phyloP scores from a whole-genome alignment of 2,797 vertebrate genomes.

The Borostomias antarcticus region DNA sequence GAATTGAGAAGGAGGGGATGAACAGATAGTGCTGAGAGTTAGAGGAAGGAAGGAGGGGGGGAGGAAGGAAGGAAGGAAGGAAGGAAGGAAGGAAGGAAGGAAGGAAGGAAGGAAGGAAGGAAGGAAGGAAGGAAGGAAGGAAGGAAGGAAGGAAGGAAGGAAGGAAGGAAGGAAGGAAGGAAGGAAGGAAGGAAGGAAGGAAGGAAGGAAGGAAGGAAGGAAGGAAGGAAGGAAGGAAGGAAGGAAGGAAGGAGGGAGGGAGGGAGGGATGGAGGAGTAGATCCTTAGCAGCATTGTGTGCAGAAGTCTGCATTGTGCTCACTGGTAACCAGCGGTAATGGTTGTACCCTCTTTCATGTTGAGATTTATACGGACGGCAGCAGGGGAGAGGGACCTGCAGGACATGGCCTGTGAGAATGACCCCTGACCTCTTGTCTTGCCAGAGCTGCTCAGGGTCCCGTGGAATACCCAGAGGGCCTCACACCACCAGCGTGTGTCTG shows the following conservation, averaged over 20 bases:
- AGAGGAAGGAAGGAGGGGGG: slow-evolving; percentile 45
- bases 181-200: slow-evolving; percentile 41
- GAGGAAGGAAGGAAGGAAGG: slow-evolving; percentile 44
- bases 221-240: slow-evolving; percentile 40
- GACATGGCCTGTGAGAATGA: slow-evolving; percentile 67
- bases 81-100: slow-evolving; percentile 12
- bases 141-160: slow-evolving; percentile 12
- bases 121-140: slow-evolving; percentile 41
- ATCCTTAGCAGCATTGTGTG: slow-evolving; percentile 38
- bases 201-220: slow-evolving; percentile 12
- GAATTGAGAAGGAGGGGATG: slow-evolving; percentile 42
- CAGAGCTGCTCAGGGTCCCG: slow-evolving; percentile 58
- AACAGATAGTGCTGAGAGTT: slow-evolving; percentile 49
- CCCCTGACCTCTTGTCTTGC: slow-evolving; percentile 63
- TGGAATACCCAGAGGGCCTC: slow-evolving; percentile 54
- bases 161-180: slow-evolving; percentile 40
- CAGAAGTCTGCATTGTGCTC: slow-evolving; percentile 41
- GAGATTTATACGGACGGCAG: slow-evolving; percentile 62
- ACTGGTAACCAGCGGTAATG: slow-evolving; percentile 53
- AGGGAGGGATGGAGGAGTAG: slow-evolving; percentile 38
- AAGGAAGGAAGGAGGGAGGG: slow-evolving; percentile 42
- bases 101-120: slow-evolving; percentile 40
- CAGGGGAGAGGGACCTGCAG: slow-evolving; percentile 61
- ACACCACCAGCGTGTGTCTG: slow-evolving; percentile 50
- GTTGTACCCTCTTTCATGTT: slow-evolving; percentile 59